Percentiles rank a stretch among this genome's conserved stretches.
Conservation (phyloP, 2,888 invertebrate species). For the Galeruca laticollis region DNA sequence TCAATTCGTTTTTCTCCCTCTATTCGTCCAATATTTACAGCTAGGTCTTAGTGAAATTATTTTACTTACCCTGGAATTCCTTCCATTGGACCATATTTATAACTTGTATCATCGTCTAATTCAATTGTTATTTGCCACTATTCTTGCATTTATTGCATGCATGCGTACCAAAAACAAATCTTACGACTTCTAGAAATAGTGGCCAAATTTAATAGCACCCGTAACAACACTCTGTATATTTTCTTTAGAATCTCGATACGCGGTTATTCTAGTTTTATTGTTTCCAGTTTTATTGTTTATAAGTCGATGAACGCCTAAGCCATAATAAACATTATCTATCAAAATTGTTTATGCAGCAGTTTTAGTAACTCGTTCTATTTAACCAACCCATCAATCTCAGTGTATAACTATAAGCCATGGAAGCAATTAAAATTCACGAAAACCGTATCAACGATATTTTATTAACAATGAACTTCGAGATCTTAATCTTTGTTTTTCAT, state of each 20-base stretch:
- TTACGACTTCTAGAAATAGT: neutral
- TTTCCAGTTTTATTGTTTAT: neutral
- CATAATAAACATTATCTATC: neutral
- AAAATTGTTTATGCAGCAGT: slow-evolving; percentile 8
- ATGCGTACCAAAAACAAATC: neutral
- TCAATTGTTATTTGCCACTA: no score
- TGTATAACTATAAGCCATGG: slow-evolving; percentile 13
- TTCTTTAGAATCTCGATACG: neutral
- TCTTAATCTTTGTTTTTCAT: slow-evolving; percentile 18
- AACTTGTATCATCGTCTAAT: no score
- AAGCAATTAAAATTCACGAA: slow-evolving; percentile 30
- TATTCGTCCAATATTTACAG: no score
- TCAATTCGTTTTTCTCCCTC: no score
- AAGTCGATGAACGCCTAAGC: neutral
- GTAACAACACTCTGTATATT: neutral
- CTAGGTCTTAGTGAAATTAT: no score
- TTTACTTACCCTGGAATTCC: no score
- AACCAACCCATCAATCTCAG: slow-evolving; percentile 13
- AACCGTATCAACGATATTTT: slow-evolving; percentile 34
- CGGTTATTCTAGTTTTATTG: neutral
- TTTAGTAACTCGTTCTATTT: slow-evolving; percentile 13
- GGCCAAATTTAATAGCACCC: neutral
- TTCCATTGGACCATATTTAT: no score
- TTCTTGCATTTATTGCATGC: neutral
- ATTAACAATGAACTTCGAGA: slow-evolving; percentile 23